Conservation (phyloP, 2,888 invertebrate species). For the Melipona beecheii region DNA sequence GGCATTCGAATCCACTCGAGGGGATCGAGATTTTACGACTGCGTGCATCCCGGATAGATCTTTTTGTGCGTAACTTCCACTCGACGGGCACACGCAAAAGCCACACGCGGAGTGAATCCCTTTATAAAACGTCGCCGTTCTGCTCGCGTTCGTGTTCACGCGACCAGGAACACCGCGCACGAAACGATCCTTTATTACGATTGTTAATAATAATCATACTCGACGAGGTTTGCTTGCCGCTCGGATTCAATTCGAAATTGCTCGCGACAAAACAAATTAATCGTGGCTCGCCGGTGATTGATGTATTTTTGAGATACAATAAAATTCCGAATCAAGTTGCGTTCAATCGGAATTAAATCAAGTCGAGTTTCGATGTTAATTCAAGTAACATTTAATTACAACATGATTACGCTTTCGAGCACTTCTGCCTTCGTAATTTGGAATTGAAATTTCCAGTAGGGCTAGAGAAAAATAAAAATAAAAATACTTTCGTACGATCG, state of each 20-base stretch:
- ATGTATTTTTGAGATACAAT: no score
- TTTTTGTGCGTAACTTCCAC: constrained; percentile 46
- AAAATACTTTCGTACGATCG: no score
- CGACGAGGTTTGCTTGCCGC: background rate
- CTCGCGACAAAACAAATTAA: background rate
- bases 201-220: background rate
- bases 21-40: constrained; percentile 65
- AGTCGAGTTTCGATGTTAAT: no score
- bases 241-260: background rate
- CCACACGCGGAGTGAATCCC: constrained; percentile 37
- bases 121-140: constrained; percentile 18
- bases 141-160: constrained; percentile 2
- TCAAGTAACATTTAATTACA: no score
- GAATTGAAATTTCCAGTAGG: no score
- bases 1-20: constrained; percentile 72
- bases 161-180: background rate
- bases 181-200: constrained; percentile 20
- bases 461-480: no score
- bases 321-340: no score
- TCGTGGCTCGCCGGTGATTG: no score
- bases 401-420: no score
- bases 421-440: no score
- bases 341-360: no score
- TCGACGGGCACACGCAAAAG: constrained; percentile 39
- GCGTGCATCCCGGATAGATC: constrained; percentile 50